Evolutionary conservation across 2,888 invertebrate species (phyloP).

Genomic region (Candidula unifasciata): DNA sequence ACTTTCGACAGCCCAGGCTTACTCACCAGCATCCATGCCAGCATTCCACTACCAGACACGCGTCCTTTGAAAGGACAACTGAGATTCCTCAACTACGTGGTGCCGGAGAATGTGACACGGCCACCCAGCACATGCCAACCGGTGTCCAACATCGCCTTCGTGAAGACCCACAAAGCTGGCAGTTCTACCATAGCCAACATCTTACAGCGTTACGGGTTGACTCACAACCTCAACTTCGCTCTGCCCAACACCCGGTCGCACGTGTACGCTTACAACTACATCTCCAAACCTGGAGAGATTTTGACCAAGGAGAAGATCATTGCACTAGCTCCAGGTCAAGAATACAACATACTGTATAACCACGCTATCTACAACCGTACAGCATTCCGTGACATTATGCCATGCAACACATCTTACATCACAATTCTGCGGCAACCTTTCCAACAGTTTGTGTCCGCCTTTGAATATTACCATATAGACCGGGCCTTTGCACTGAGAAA

Average conservation of each 20-base stretch:
- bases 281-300: constrained; percentile 55
- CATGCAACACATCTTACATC: constrained; percentile 55
- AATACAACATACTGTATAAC: constrained; percentile 65
- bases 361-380: constrained; percentile 65
- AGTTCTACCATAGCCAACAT: constrained; percentile 69
- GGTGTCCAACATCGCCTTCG: constrained; percentile 50
- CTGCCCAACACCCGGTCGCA: constrained; percentile 59
- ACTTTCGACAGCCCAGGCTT: not conserved
- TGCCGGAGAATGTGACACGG: not conserved
- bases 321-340: constrained; percentile 60
- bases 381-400: constrained; percentile 57
- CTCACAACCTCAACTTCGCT: constrained; percentile 61
- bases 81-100: not conserved
- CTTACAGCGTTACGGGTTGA: constrained; percentile 62
- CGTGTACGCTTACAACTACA: constrained; percentile 56
- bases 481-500: not conserved
- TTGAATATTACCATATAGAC: constrained; percentile 55
- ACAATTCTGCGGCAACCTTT: constrained; percentile 59
- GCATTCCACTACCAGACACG: not conserved
- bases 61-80: not conserved
- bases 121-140: not conserved
- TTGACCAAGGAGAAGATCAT: constrained; percentile 58
- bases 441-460: constrained; percentile 57
- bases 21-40: not conserved
- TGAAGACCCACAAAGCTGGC: constrained; percentile 70